These are phyloP conservation scores for Amphiprion percula DNA, from an alignment of 2,113 vertebrate genomes.

Conservation along the genomic window DNA sequence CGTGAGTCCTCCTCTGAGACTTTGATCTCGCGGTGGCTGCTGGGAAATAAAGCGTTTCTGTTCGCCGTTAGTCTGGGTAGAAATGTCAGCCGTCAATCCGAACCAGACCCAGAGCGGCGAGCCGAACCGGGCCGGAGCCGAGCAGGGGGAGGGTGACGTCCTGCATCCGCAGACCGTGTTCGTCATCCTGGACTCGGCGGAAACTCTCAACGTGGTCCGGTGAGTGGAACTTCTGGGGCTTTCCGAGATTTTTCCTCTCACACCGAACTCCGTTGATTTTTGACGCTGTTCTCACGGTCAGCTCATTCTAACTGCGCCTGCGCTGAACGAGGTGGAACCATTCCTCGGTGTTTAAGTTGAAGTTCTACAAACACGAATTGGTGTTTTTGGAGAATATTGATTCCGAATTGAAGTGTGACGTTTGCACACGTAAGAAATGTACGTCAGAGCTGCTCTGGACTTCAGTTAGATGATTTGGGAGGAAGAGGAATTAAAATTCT, in stretches of 20 bases:
- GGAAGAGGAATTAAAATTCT: background rate
- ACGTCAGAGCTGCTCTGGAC: too few species aligned
- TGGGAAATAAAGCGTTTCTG: conserved; percentile 5
- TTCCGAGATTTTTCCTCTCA: conserved; percentile 4
- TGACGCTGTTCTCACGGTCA: too few species aligned
- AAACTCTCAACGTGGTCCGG: conserved; percentile 76
- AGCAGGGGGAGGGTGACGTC: conserved; percentile 20
- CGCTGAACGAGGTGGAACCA: too few species aligned
- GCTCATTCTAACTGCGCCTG: too few species aligned
- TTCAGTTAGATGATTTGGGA: too few species aligned
- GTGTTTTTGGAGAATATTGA: too few species aligned
- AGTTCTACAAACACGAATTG: too few species aligned
- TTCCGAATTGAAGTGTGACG: too few species aligned
- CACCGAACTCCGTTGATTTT: background rate
- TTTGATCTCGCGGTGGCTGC: conserved; percentile 36
- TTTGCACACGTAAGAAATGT: too few species aligned
- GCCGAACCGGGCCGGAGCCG: conserved; percentile 25
- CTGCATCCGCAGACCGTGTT: conserved; percentile 81
- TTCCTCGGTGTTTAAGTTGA: too few species aligned
- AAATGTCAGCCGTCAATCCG: conserved; percentile 73
- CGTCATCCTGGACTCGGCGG: conserved; percentile 81
- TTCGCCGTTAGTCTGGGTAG: conserved; percentile 12
- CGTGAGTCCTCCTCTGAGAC: background rate
- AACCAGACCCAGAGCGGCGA: conserved; percentile 49
- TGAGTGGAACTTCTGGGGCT: conserved; percentile 43